These are phyloP conservation scores for human DNA, from an alignment of 2,113 vertebrate genomes.

Conservation along the genomic window DNA sequence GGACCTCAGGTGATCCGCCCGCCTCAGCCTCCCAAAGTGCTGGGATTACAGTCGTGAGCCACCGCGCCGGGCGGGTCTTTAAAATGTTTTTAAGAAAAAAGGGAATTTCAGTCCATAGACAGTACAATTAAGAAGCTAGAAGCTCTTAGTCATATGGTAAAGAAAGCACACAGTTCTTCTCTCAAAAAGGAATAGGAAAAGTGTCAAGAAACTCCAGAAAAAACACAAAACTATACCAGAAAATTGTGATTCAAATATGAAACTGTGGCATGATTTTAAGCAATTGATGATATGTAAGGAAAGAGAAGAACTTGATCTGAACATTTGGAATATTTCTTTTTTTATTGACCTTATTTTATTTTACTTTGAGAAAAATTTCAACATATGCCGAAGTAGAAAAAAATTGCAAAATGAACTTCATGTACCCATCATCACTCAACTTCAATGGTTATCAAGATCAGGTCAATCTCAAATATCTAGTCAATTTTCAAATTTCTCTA, in stretches of 20 bases:
- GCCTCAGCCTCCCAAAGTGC: no score
- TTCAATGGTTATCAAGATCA: neutral
- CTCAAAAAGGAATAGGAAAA: neutral
- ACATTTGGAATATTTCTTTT: neutral
- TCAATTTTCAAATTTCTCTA: neutral
- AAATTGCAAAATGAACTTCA: neutral
- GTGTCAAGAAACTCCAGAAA: conserved; percentile 43
- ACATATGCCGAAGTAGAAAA: neutral
- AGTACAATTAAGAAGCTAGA: conserved; percentile 1
- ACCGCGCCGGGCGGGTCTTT: neutral
- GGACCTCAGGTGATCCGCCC: no score
- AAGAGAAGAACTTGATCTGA: conserved; percentile 28
- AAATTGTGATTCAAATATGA: conserved; percentile 21
- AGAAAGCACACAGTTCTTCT: neutral
- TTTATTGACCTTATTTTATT: neutral
- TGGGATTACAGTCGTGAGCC: no score
- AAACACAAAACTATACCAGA: neutral
- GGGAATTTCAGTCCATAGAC: neutral
- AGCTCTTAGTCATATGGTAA: conserved; percentile 4
- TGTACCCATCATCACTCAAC: neutral
- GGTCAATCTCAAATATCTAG: neutral
- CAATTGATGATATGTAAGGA: neutral
- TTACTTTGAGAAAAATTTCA: conserved; percentile 39
- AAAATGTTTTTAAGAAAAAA: conserved; percentile 26
- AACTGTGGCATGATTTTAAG: conserved; percentile 10